These are phyloP conservation scores for Larimichthys crocea DNA, from an alignment of 2,113 vertebrate species.

Conservation along the genomic window DNA sequence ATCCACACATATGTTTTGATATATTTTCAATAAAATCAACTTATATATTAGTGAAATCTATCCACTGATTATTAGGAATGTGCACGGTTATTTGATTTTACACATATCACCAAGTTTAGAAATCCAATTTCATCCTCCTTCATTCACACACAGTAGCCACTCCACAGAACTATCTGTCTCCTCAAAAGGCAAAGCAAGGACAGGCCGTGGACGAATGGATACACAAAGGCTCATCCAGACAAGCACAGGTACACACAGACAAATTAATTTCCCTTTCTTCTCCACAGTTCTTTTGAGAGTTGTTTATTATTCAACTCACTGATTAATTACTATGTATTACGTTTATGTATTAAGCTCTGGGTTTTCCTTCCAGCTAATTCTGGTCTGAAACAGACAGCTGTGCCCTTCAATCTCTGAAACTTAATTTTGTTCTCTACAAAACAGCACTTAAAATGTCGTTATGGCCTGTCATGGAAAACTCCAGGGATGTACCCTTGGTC, in stretches of 20 bases:
- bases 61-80: too few species aligned
- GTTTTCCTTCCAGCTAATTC: background rate
- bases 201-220: background rate
- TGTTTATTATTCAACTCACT: background rate
- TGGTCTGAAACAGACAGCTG: background rate
- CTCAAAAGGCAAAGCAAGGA: background rate
- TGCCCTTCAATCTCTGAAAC: background rate
- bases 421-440: background rate
- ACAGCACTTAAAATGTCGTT: conserved; percentile 5
- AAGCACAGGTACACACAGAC: background rate
- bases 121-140: background rate
- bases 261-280: background rate
- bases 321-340: background rate
- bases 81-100: background rate
- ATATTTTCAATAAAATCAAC: background rate
- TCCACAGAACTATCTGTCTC: background rate
- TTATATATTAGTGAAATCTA: background rate
- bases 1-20: background rate
- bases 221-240: background rate
- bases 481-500: background rate
- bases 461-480: background rate
- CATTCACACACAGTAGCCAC: background rate
- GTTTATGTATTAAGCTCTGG: background rate
- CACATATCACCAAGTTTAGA: background rate
- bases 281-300: background rate